Percentiles rank a stretch among this genome's conserved stretches.
Evolutionary conservation across 2,888 invertebrate genomes (phyloP).

Genomic region (Hydrotaea cyrtoneurina): DNA sequence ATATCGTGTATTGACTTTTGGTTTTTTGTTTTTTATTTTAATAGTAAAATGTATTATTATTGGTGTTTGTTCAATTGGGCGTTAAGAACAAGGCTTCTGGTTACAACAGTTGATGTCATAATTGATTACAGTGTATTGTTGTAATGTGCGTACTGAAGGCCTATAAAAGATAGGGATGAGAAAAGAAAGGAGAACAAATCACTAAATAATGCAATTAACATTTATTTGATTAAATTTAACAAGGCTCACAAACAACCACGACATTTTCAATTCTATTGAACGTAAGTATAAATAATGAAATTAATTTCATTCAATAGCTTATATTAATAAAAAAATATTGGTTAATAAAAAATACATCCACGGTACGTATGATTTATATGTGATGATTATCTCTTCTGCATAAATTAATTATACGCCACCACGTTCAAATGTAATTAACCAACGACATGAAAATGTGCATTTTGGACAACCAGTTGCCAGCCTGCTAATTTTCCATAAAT

Average conservation of each 20-base stretch:
- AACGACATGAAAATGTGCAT: too few relatives aligned
- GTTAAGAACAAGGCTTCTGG: constrained; percentile 32
- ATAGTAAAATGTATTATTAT: background rate
- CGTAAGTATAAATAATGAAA: background rate
- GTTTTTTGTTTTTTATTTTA: background rate
- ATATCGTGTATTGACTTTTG: background rate
- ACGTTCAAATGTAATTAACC: background rate
- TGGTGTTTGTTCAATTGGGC: constrained; percentile 23
- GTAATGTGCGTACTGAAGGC: constrained; percentile 48
- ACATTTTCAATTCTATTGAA: background rate
- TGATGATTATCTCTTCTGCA: too few relatives aligned
- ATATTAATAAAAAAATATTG: too few relatives aligned
- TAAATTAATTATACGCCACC: background rate
- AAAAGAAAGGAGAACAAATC: background rate
- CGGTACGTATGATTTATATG: constrained; percentile 7
- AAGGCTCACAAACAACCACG: background rate
- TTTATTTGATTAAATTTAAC: constrained; percentile 7
- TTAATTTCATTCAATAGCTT: background rate
- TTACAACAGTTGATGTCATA: constrained; percentile 55
- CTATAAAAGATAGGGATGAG: constrained; percentile 42
- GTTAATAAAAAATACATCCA: too few relatives aligned
- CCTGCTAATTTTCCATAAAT: background rate
- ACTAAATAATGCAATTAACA: background rate
- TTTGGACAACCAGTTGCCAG: background rate
- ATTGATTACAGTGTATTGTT: constrained; percentile 50